Percentiles rank a stretch among this genome's conserved stretches.
Evolutionary conservation across 2,113 vertebrate genomes (phyloP).

Genomic region (Strix aluco): DNA sequence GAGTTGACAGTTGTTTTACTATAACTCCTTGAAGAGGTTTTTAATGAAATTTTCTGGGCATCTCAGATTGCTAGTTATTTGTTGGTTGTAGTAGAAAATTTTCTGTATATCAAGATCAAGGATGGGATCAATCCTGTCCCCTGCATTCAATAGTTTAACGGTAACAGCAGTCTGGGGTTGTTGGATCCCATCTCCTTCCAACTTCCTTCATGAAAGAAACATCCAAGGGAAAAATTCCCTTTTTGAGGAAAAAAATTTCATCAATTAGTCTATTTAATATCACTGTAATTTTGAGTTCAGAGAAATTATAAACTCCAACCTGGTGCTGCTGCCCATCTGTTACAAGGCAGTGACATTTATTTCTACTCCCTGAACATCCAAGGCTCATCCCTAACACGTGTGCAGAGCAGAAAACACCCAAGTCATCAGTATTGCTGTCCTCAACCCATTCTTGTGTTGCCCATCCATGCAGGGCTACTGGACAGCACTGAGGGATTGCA

Average conservation of each 20-base stretch:
- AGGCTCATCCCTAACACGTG: neutral
- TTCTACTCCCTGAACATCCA: neutral
- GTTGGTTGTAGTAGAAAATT: neutral
- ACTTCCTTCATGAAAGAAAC: neutral
- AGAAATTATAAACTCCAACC: neutral
- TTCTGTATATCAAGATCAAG: neutral
- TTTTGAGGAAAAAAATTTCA: neutral
- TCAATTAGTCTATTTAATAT: neutral
- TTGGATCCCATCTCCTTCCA: neutral
- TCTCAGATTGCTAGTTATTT: neutral
- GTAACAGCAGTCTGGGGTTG: neutral
- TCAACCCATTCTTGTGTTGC: neutral
- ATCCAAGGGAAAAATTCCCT: neutral
- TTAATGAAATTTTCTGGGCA: neutral
- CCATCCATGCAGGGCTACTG: accelerated
- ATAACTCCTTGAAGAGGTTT: neutral
- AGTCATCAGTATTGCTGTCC: neutral
- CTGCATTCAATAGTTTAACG: neutral
- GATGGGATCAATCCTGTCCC: neutral
- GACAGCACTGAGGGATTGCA: too few species aligned
- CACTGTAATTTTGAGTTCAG: neutral
- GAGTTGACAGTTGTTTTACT: neutral
- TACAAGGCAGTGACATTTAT: neutral
- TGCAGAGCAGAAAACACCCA: neutral
- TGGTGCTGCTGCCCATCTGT: neutral